Evolutionary conservation across 2,113 vertebrate species (phyloP), one percentile per base, ranked within the genome.

Genomic region (rabbit (Oryctolagus cuniculus)): DNA sequence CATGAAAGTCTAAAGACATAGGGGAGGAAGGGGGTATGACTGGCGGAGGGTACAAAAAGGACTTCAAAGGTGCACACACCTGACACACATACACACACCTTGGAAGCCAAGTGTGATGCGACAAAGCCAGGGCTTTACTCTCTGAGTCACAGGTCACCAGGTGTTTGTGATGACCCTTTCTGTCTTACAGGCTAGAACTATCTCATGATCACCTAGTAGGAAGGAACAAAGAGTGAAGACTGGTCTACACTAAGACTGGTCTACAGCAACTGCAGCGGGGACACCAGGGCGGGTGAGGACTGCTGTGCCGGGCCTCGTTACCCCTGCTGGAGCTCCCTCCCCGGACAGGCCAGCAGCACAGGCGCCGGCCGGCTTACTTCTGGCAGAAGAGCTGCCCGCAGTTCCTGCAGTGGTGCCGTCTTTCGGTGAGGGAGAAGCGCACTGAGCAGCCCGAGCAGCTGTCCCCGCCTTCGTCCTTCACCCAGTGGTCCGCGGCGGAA

Each of bases 341-440:
- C 4, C 0, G 19, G 61, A 10, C 8, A 38, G 29, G 21, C 36
- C 31, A 67, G 22, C 38, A 70, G 78, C 13, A 8, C 3, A 1
- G 0, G 6, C 51, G 25, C 16, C 79, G 12, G 25, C 16, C 79
- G 12, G 67, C 99, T 99, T 98, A 99, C 99, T 99, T 99, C 97
- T 99, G 99, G 97, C 99, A 99, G 98, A 99, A 99, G 96, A 99
- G 99, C 97, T 99, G 99, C 2, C 99, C 99, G 0, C 99, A 99
- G 98, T 99, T 99, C 97, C 99, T 98, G 98, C 99, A 99, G 63
- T 99, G 99, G 97, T 99, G 99, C 25, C 99, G 98, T 63, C 99
- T 97, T 97, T 99, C 99, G 0, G 99, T 99, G 97, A 99, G 99
- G 0, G 99, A 99, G 97, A 99, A 99, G 2, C 99, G 98, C 10